Base-by-base conservation (phyloP, 2,113 vertebrate genomes). In the Lophius piscatorius region DNA sequence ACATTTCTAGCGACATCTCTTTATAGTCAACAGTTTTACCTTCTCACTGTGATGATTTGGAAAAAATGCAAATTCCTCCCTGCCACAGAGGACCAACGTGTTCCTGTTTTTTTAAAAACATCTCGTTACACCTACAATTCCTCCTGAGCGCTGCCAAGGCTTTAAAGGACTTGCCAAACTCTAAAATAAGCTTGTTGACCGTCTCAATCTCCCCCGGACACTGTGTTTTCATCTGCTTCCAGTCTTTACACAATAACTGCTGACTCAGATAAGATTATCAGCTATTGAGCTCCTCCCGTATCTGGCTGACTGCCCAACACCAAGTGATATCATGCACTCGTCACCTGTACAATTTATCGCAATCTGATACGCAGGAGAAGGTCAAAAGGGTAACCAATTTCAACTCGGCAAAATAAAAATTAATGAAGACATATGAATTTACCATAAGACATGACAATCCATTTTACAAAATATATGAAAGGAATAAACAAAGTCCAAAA, bases 211-310 rank as follows among this genome's bases (percentile, higher is more conserved):
- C 35, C 9, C 20, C 31, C 40, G 46, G 41, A 63, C 41, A 68
- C 52, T 4, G 31, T 34, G n/a, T 66, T 74, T n/a, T 73, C 62
- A 73, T 73, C 80, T 68, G 44, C 58, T 58, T 36, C 67, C 44
- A 22, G 45, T 64, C 58, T 55, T 70, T 60, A 49, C 39, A 60
- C 57, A 18, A 24, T 33, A 65, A 61, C 38, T 54, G 78, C 80
- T 76, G 73, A 80, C 72, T 86, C 58, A 80, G 64, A 69, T 74
- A 71, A 85, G 76, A 78, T 75, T 64, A 81, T 64, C 70, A 70
- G 67, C 44, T 28, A 49, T 18, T 74, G 48, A 78, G 72, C 73
- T 76, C 49, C 41, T 56, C 65, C 45, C 17, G 11, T 61, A 74
- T 73, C 63, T 59, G 33, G 39, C 18, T 2, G 2, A 29, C 44